Percentiles rank a stretch among this genome's conserved stretches.
Evolutionary conservation across 2,888 invertebrate genomes (phyloP).

Genomic region (Drosophila prostipennis): DNA sequence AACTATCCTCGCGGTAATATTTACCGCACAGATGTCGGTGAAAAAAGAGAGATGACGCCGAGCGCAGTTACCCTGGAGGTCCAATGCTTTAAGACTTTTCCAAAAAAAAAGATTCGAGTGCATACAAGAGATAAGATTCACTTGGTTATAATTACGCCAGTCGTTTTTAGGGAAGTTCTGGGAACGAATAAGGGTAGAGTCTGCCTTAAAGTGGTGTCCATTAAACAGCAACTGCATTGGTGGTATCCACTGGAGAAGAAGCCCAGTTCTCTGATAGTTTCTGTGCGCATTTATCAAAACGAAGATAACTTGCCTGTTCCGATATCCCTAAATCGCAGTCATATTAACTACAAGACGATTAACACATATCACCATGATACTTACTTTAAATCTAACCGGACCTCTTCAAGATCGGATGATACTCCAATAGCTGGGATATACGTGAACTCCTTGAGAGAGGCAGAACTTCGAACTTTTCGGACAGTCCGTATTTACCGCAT

Average conservation of each 20-base stretch:
- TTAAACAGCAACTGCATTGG: slow-evolving; percentile 51
- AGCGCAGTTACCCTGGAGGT: background rate
- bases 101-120: background rate
- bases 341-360: slow-evolving; percentile 5
- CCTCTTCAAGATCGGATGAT: background rate
- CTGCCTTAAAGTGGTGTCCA: slow-evolving; percentile 54
- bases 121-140: slow-evolving; percentile 48
- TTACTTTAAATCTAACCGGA: too few species aligned
- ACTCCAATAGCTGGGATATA: slow-evolving; percentile 18
- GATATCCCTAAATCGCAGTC: background rate
- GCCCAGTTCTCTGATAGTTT: slow-evolving; percentile 51
- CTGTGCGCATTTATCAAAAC: slow-evolving; percentile 34
- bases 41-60: background rate
- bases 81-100: slow-evolving; percentile 19
- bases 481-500: slow-evolving; percentile 47
- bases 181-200: background rate
- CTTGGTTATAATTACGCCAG: slow-evolving; percentile 27
- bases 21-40: too few species aligned
- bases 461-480: slow-evolving; percentile 4
- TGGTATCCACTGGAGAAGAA: slow-evolving; percentile 61
- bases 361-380: slow-evolving; percentile 32
- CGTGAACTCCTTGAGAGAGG: background rate
- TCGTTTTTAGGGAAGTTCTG: slow-evolving; percentile 41
- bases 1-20: too few species aligned
- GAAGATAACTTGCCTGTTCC: slow-evolving; percentile 10